These are phyloP conservation scores for Tetrapedia diversipes DNA, from an alignment of 2,888 invertebrate genomes.

Conservation along the genomic window DNA sequence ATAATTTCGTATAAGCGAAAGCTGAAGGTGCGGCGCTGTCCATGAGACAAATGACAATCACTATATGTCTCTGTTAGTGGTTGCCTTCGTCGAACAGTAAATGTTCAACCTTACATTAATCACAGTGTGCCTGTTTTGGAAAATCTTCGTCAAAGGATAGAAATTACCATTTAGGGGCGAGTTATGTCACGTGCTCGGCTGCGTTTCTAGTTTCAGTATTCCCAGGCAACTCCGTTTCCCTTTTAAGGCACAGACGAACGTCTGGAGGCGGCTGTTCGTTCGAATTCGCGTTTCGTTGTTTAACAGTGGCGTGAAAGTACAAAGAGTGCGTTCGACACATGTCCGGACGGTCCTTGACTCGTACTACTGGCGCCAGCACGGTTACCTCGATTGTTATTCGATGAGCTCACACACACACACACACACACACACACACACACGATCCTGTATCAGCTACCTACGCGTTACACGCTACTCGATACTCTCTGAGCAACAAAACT, in stretches of 20 bases:
- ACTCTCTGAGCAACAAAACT: not conserved
- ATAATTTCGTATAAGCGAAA: too few species aligned
- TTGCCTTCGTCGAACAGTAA: not conserved
- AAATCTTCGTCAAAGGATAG: constrained; percentile 9
- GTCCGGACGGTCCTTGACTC: constrained; percentile 12
- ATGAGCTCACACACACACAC: too few species aligned
- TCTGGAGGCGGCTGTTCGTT: not conserved
- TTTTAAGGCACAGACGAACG: not conserved
- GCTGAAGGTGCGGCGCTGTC: too few species aligned
- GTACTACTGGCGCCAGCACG: constrained; percentile 1
- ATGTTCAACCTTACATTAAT: too few species aligned
- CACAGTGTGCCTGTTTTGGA: not conserved
- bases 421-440: too few species aligned
- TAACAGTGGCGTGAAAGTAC: not conserved
- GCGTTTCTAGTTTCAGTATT: not conserved
- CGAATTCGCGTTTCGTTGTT: not conserved
- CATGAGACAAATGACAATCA: too few species aligned
- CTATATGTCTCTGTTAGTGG: not conserved
- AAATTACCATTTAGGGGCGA: constrained; percentile 34
- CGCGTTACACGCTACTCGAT: not conserved
- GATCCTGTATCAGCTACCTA: too few species aligned
- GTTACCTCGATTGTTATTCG: not conserved
- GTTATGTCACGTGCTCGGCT: not conserved
- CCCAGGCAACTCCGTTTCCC: not conserved
- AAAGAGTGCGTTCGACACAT: not conserved